Evolutionary conservation across 2,888 invertebrate genomes (phyloP), one percentile per base, ranked within the genome.

Genomic region (Agrochola macilenta): DNA sequence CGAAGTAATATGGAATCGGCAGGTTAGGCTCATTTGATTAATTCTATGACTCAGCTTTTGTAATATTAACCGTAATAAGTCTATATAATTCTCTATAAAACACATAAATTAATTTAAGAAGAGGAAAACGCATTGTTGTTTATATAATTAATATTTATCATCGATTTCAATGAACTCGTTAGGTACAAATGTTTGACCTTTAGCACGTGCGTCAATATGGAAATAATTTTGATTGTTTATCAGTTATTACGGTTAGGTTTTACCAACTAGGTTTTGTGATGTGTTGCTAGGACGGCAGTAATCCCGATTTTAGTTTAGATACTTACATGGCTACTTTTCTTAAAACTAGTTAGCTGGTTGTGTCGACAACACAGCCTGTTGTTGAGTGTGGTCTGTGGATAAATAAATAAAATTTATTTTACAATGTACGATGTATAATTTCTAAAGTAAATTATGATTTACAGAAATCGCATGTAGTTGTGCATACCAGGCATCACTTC

Each of bases 121-220:
- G 35, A 64, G 81, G 65, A 79, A 75, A 81, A 74, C 0, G 2
- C 0, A 60, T 52, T 43, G 43, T 11, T 58, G 26, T 65, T 30
- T 3, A 20, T 23, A 20, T 20, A 20, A 52, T 26, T 11, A 14
- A 57, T 39, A 76, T 35, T 39, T 30, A 58, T 64, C 1, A 58
- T 30, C 14, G 7, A 54, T 49, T 75, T 66, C 68, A 79, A 26
- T 58, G 63, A 79, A 79, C 39, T 65, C 5, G 14, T n/a, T 8
- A 5, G 20, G 63, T 76, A 5, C 61, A 64, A 76, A 69, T 52
- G 54, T 74, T n/a, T 2, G 11, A 2, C n/a, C 7, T 14, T 46
- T 30, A 54, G 3, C 49, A 65, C 43, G 57, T 69, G 79, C 77
- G 82, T 82, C 82, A 82, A 14, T n/a, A 23, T 20, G 43, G 69